These are phyloP conservation scores for Ephydatia muelleri DNA, from an alignment of 37 sponge, comb jelly and placozoan genomes.

Conservation along the genomic window DNA sequence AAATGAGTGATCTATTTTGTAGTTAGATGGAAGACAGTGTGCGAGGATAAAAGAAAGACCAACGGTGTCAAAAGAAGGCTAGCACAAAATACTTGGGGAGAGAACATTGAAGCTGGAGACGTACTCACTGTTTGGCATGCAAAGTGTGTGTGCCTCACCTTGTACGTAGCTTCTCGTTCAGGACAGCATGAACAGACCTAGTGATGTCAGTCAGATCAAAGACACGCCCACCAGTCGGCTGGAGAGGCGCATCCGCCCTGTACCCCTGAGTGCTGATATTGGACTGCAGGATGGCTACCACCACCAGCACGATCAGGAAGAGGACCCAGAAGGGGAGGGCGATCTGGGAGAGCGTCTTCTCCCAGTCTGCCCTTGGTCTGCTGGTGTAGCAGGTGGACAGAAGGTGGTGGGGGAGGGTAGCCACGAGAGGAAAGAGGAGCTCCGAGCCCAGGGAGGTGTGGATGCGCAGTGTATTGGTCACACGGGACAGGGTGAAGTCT, in stretches of 20 bases:
- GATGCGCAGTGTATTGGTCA: slow-evolving; percentile 48
- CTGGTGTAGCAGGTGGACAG: slow-evolving; percentile 59
- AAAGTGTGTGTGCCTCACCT: neutral
- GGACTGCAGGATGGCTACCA: slow-evolving; percentile 39
- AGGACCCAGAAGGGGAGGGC: slow-evolving; percentile 39
- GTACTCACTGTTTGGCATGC: no score
- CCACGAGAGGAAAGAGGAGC: slow-evolving; percentile 60
- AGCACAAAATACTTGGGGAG: no score
- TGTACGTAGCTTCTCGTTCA: neutral
- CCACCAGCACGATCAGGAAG: slow-evolving; percentile 24
- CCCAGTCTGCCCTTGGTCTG: slow-evolving; percentile 69
- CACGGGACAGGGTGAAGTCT: slow-evolving; percentile 78
- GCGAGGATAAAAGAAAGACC: no score
- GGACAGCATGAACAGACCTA: slow-evolving; percentile 4
- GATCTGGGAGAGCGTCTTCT: slow-evolving; percentile 36
- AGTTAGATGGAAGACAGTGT: no score
- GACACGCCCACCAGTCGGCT: slow-evolving; percentile 49
- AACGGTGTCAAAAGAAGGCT: no score
- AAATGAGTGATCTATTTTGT: no score
- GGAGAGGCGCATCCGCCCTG: neutral
- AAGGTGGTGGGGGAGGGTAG: slow-evolving; percentile 76
- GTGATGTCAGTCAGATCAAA: slow-evolving; percentile 42
- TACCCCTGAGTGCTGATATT: slow-evolving; percentile 22
- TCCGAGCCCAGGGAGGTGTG: slow-evolving; percentile 32
- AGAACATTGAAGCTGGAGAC: no score